Conservation (phyloP, 2,888 invertebrate genomes). For the Ephialtes manifestator region DNA sequence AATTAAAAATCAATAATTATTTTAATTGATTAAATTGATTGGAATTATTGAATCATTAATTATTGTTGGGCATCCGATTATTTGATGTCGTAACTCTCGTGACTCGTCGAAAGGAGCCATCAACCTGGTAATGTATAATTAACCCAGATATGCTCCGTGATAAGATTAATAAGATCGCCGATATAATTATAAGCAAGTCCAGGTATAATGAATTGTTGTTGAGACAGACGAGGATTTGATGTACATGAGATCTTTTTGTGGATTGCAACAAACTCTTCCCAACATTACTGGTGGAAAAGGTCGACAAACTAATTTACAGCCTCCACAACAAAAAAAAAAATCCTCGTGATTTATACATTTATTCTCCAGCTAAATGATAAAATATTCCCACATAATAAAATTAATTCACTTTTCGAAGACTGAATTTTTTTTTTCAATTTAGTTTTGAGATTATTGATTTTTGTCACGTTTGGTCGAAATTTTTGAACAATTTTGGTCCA, state of each 20-base stretch:
- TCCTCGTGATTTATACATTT: neutral
- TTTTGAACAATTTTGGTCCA: too few relatives aligned
- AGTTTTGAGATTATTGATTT: too few relatives aligned
- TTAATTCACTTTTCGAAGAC: too few relatives aligned
- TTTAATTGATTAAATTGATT: neutral
- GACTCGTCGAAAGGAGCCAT: constrained; percentile 3
- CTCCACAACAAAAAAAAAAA: neutral
- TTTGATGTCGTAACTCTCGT: neutral
- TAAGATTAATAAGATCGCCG: constrained; percentile 60
- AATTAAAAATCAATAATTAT: neutral
- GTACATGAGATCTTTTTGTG: constrained; percentile 35
- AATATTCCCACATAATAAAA: too few relatives aligned
- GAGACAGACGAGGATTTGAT: constrained; percentile 14
- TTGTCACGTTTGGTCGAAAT: too few relatives aligned
- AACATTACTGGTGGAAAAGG: constrained; percentile 10
- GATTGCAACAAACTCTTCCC: neutral
- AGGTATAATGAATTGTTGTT: constrained; percentile 23
- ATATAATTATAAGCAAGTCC: constrained; percentile 52
- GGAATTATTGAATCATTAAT: neutral
- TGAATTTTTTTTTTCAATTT: too few relatives aligned
- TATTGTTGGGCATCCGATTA: neutral
- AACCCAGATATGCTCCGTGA: constrained; percentile 28
- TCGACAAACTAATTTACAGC: constrained; percentile 1
- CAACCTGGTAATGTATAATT: constrained; percentile 22
- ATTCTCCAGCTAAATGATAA: neutral